Evolutionary conservation across 2,888 invertebrate species (phyloP).

Genomic region (Chrysolina oricalcia): DNA sequence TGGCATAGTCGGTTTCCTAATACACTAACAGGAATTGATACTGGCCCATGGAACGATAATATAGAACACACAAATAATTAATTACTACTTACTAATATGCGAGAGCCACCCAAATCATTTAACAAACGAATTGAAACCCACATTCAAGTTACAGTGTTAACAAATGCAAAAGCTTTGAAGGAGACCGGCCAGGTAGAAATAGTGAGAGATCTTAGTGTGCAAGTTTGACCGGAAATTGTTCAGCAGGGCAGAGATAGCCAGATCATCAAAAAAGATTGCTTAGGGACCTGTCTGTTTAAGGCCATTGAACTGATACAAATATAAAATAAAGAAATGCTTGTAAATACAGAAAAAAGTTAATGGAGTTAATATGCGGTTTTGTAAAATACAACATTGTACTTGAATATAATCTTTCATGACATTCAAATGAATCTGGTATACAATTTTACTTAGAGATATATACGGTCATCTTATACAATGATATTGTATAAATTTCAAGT

Average conservation of each 20-base stretch:
- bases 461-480: too few relatives aligned
- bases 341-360: not conserved
- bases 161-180: not conserved
- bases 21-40: too few relatives aligned
- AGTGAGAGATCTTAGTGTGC: constrained; percentile 35
- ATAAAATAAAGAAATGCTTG: not conserved
- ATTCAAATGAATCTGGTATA: too few relatives aligned
- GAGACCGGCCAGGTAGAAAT: constrained; percentile 41
- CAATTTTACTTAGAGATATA: too few relatives aligned
- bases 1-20: too few relatives aligned
- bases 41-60: too few relatives aligned
- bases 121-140: not conserved
- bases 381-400: not conserved
- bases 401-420: too few relatives aligned
- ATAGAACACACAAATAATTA: too few relatives aligned
- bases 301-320: constrained; percentile 29
- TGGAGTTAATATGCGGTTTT: not conserved
- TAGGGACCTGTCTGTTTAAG: constrained; percentile 13
- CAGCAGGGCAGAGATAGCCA: constrained; percentile 37
- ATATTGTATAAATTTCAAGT: too few relatives aligned
- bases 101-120: too few relatives aligned
- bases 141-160: not conserved
- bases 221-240: constrained; percentile 44
- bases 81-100: too few relatives aligned
- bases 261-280: constrained; percentile 31